Base-by-base conservation (phyloP, 1,140 invertebrate species). In the Nebria ingens region DNA sequence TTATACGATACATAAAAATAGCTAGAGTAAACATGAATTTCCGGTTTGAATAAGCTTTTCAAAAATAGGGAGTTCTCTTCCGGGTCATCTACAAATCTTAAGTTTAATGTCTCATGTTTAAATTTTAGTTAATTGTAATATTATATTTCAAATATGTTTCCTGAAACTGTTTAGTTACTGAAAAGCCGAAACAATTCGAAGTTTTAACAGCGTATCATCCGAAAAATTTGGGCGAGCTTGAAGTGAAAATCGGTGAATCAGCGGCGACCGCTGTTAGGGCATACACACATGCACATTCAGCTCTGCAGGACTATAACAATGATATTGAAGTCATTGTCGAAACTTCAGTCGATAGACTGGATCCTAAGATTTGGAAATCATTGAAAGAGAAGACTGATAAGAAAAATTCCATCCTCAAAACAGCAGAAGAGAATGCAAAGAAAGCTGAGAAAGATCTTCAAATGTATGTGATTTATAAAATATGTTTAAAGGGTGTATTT, bases 301-400 rank as follows among this genome's bases (percentile, higher is more conserved):
- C 78, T 20, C 61, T 82, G 23, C 72, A 75, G 58, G 76, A 77
- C 51, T 82, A 79, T 53, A 82, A 78, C 60, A 64, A 70, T n/a
- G 75, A 85, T 56, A 76, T 86, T 2, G 72, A 81, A 15, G 68
- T 73, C 19, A 69, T 84, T 2, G 64, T 85, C 2, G 82, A 82
- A 22, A 75, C 74, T 51, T 66, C 77, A 19, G 74, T 79, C 2
- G 78, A 78, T 51, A 75, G 76, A 34, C 62, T 77, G 19, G 77
- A 76, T 56, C 67, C 71, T 0, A 54, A 70, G 0, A 58, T 80
- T 1, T 80, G 80, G 75, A 74, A 78, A 2, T 73, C 78, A n/a
- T 66, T 83, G n/a, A 80, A 74, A 55, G 71, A 79, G 45, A 76
- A 79, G 15, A 76, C 79, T 1, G 68, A 71, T 38, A 75, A 76